Evolutionary conservation across 2,113 vertebrate genomes (phyloP).

Genomic region (Macquaria ambigua): DNA sequence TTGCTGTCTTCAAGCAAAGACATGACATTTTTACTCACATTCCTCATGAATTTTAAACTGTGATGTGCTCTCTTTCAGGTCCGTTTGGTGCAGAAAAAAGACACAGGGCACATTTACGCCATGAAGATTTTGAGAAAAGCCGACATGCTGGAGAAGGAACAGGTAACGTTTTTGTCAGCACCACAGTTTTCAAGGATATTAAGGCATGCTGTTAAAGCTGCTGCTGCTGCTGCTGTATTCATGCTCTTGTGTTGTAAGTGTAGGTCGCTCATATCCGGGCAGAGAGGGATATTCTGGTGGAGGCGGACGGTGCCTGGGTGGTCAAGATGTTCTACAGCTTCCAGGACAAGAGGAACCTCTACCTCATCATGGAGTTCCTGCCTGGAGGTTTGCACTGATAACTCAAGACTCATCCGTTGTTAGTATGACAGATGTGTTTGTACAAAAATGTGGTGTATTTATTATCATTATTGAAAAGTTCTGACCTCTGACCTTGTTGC

Average conservation of each 20-base stretch:
- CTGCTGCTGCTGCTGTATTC: background rate
- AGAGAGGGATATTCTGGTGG: constrained; percentile 97
- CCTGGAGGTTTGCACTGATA: constrained; percentile 89
- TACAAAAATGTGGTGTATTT: background rate
- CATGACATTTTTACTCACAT: background rate
- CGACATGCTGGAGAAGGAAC: constrained; percentile 99
- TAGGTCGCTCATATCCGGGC: constrained; percentile 98
- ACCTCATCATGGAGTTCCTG: constrained; percentile 99
- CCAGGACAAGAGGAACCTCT: constrained; percentile 98
- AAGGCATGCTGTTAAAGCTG: background rate
- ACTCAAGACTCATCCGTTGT: background rate
- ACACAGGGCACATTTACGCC: constrained; percentile 98
- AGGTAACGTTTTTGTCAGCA: constrained; percentile 80
- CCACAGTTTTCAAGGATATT: background rate
- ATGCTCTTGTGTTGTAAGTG: background rate
- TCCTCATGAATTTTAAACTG: background rate
- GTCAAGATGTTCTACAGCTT: constrained; percentile 99
- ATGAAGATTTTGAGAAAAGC: constrained; percentile 99
- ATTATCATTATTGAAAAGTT: background rate
- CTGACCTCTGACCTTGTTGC: constrained; percentile 25
- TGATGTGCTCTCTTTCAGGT: constrained; percentile 84
- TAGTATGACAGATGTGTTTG: background rate
- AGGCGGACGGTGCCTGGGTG: constrained; percentile 98
- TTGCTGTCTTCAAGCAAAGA: too few relatives aligned
- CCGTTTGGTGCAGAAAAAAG: constrained; percentile 98